Evolutionary conservation across 2,888 invertebrate species (phyloP).

Genomic region (Andrena marginata): DNA sequence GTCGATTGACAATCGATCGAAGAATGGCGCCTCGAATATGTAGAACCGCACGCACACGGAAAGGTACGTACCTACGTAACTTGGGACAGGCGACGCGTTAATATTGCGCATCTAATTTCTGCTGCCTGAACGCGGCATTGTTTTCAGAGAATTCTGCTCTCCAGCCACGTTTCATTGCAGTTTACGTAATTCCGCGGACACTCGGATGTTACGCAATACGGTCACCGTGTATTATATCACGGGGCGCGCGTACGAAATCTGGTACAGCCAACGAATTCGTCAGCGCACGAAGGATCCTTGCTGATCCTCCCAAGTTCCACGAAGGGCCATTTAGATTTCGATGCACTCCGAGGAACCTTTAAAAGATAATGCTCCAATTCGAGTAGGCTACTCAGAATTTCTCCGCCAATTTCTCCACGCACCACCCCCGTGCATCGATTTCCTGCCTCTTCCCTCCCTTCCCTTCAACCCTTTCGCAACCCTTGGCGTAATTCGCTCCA

Average conservation of each 20-base stretch:
- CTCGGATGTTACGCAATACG: background rate
- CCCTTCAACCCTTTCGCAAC: no score
- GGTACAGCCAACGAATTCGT: background rate
- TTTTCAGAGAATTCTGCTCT: background rate
- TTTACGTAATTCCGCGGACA: constrained; percentile 5
- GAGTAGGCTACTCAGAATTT: no score
- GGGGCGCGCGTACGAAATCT: background rate
- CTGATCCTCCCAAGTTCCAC: background rate
- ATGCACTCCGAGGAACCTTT: no score
- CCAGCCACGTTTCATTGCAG: constrained; percentile 1
- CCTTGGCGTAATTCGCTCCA: no score
- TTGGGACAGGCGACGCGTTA: background rate
- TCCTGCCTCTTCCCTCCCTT: no score
- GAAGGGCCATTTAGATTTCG: background rate
- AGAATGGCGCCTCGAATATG: background rate
- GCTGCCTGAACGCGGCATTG: background rate
- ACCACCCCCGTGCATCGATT: no score
- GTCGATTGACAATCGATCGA: background rate
- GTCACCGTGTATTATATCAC: background rate
- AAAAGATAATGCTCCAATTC: no score
- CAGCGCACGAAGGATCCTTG: background rate
- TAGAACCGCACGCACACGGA: background rate
- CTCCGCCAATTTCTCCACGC: no score
- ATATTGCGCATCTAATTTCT: background rate
- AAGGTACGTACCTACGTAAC: background rate